Evolutionary conservation across 2,888 invertebrate genomes (phyloP).

Genomic region (Entomobrya multifasciata): DNA sequence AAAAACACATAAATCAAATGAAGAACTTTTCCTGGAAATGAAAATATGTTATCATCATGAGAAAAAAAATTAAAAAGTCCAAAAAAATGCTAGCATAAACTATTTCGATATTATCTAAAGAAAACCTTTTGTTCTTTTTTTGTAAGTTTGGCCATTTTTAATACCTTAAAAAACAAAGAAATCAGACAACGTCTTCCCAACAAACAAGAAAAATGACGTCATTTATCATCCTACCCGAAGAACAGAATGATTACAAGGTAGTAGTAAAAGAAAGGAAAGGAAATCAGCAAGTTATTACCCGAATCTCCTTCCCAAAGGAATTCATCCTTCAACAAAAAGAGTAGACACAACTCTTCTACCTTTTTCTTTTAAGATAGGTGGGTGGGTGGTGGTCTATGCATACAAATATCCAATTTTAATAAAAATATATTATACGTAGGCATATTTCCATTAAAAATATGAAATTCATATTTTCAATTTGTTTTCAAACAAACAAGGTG

Average conservation of each 20-base stretch:
- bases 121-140: no score
- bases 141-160: no score
- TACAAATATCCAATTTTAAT: not conserved
- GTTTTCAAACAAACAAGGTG: not conserved
- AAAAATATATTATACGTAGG: not conserved
- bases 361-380: not conserved
- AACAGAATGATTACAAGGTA: conserved; percentile 17
- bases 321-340: not conserved
- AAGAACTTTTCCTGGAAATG: no score
- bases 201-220: not conserved
- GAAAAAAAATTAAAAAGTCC: no score
- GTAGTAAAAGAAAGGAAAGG: not conserved
- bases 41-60: no score
- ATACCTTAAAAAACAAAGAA: no score
- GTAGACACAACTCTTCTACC: not conserved
- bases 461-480: not conserved
- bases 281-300: not conserved
- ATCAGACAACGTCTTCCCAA: not conserved
- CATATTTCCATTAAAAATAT: not conserved
- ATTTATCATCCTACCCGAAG: not conserved
- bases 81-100: no score
- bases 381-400: not conserved
- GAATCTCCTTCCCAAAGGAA: not conserved
- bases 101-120: no score
- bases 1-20: not conserved